Percentiles rank a stretch among this genome's conserved stretches.
phyloP scores from a whole-genome alignment of 2,113 vertebrate genomes.

The Lycocorax pyrrhopterus region DNA sequence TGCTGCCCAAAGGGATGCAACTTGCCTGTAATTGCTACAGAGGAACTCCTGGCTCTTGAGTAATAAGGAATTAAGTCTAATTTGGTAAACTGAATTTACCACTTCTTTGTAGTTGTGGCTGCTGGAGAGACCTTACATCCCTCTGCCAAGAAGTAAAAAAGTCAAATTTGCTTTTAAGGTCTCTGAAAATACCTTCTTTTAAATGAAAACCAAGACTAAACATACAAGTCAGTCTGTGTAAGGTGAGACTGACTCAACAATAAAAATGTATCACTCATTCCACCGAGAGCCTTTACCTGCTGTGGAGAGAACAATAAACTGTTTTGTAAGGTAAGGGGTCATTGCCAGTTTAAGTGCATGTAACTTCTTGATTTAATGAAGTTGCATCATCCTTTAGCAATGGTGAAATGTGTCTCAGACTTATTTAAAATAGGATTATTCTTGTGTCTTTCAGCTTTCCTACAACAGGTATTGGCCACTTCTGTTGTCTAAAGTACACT shows the following conservation, averaged over 20 bases:
- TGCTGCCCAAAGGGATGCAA: conserved; percentile 32
- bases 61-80: conserved; percentile 42
- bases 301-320: conserved; percentile 58
- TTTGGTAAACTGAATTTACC: conserved; percentile 37
- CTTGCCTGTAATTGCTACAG: background rate
- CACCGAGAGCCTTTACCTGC: conserved; percentile 28
- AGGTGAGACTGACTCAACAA: conserved; percentile 42
- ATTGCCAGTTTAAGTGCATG: conserved; percentile 55
- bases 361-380: conserved; percentile 59
- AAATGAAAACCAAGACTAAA: conserved; percentile 9
- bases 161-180: conserved; percentile 1
- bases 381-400: conserved; percentile 44
- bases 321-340: conserved; percentile 61
- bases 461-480: background rate
- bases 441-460: background rate
- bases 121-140: background rate
- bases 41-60: conserved; percentile 7
- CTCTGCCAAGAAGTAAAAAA: conserved; percentile 10
- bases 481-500: background rate
- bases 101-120: conserved; percentile 25
- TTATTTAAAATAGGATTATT: background rate
- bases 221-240: background rate
- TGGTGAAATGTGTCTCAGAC: conserved; percentile 35
- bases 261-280: conserved; percentile 33
- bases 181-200: conserved; percentile 9